phyloP scores from a whole-genome alignment of 1,140 invertebrate genomes.

The Camponotus floridanus region DNA sequence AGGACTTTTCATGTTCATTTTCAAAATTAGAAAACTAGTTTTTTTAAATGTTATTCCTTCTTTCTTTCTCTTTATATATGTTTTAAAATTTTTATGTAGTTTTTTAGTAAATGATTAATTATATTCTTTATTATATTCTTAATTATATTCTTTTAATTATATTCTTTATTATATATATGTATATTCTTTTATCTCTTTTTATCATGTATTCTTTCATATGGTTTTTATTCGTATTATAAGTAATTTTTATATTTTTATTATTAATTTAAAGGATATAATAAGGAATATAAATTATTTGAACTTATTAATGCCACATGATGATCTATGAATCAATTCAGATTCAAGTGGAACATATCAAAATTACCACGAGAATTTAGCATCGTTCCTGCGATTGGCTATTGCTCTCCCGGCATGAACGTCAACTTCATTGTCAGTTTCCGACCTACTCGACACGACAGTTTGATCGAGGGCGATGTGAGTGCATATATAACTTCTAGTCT shows the following conservation, averaged over 20 bases:
- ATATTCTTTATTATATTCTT: background rate
- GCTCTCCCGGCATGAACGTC: conserved; percentile 78
- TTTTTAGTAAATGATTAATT: background rate
- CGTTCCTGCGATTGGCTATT: conserved; percentile 81
- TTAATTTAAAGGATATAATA: background rate
- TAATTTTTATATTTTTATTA: background rate
- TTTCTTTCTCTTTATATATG: background rate
- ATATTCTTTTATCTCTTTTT: too few species aligned
- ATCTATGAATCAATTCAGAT: conserved; percentile 72
- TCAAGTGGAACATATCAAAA: conserved; percentile 80
- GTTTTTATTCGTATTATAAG: background rate
- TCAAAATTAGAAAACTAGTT: background rate
- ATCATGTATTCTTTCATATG: background rate
- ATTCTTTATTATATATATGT: too few species aligned
- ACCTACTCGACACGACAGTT: conserved; percentile 64
- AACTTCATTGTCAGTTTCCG: conserved; percentile 80
- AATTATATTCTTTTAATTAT: too few species aligned
- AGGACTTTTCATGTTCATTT: background rate
- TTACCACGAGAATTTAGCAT: conserved; percentile 76
- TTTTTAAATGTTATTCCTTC: background rate
- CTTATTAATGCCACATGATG: background rate
- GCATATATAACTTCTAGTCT: conserved; percentile 25
- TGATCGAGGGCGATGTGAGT: conserved; percentile 67
- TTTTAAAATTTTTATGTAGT: background rate
- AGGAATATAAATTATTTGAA: background rate